These are phyloP conservation scores for Siderastrea siderea DNA, from an alignment of 92 coral and sea anemone species.

Conservation along the genomic window DNA sequence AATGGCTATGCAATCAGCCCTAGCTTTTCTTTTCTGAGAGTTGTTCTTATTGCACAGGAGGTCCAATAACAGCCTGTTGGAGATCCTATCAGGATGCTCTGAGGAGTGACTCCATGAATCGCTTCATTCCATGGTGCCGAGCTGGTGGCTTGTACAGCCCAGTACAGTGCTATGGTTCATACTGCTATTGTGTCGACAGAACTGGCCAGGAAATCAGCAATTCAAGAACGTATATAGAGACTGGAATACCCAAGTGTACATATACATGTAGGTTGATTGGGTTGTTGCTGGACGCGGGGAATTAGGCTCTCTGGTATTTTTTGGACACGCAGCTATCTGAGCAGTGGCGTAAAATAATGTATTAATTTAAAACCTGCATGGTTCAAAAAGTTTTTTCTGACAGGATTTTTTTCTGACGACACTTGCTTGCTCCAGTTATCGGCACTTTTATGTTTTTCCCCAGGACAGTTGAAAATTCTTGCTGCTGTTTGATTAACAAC, in stretches of 20 bases:
- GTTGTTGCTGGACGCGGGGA: not conserved
- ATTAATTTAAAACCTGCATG: too few relatives aligned
- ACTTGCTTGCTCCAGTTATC: too few relatives aligned
- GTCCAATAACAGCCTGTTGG: slow-evolving; percentile 70
- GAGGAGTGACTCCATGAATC: slow-evolving; percentile 60
- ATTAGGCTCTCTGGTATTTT: too few relatives aligned
- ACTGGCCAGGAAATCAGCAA: slow-evolving; percentile 82
- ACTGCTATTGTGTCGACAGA: slow-evolving; percentile 83
- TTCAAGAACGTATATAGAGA: slow-evolving; percentile 63
- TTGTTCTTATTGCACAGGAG: slow-evolving; percentile 18
- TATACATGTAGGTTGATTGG: slow-evolving; percentile 49
- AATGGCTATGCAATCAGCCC: too few relatives aligned
- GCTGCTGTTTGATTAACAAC: too few relatives aligned
- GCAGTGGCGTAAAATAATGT: too few relatives aligned
- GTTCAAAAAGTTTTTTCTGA: too few relatives aligned
- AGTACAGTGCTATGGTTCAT: slow-evolving; percentile 77
- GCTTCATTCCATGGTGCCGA: slow-evolving; percentile 78
- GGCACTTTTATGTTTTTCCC: too few relatives aligned
- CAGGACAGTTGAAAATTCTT: too few relatives aligned
- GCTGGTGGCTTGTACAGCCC: slow-evolving; percentile 73
- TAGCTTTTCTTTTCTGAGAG: too few relatives aligned
- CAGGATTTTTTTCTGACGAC: too few relatives aligned
- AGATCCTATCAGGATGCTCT: slow-evolving; percentile 71
- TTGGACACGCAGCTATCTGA: too few relatives aligned
- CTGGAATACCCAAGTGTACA: slow-evolving; percentile 87